Evolutionary conservation across 2,797 vertebrate species (phyloP), one percentile per base, ranked within the genome.

Genomic region (Oreonectes daqikongensis): DNA sequence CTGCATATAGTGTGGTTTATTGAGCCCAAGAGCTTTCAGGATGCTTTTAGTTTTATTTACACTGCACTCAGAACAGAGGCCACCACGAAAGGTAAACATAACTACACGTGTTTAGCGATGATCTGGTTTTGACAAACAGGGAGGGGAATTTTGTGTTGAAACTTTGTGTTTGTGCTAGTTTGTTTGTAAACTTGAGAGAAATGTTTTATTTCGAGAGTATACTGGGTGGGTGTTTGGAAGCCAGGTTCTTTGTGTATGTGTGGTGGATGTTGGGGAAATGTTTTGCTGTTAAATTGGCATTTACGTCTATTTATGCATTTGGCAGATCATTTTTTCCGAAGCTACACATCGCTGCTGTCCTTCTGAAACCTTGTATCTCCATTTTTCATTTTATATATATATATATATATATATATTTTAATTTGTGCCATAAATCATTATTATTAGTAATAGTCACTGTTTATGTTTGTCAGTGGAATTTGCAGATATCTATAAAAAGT

Each of bases 1-100:
- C 26, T 15, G 53, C n/a, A n/a, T 24, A 50, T 26, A 35, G 28
- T 15, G 42, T 69, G 10, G 10, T 76, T 76, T 76, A 61, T 28
- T 40, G 74, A 76, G 53, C 65, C 55, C 65, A 61, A 69, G 42
- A 76, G 65, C 42, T 76, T 69, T 76, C 74, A 60, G 40, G 61
- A 61, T 28, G 74, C 65, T 76, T 76, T 69, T 76, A 76, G 74
- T 76, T 66, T 66, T 38, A 66, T 40, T 67, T 67, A 75, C 50
- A 55, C 63, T 26, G 53, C 68, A 76, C 42, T 57, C 5, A 38
- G 53, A 48, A 28, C 53, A 32, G 8, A 50, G 20, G 65, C 65
- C 42, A 26, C 20, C 10, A 20, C 10, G 42, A 69, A 69, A 60
- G 10, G 46, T 69, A 60, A 68, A 68, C 53, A 60, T 50, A 69